Evolutionary conservation across 1,140 invertebrate species (phyloP).

Genomic region (Patella vulgata): DNA sequence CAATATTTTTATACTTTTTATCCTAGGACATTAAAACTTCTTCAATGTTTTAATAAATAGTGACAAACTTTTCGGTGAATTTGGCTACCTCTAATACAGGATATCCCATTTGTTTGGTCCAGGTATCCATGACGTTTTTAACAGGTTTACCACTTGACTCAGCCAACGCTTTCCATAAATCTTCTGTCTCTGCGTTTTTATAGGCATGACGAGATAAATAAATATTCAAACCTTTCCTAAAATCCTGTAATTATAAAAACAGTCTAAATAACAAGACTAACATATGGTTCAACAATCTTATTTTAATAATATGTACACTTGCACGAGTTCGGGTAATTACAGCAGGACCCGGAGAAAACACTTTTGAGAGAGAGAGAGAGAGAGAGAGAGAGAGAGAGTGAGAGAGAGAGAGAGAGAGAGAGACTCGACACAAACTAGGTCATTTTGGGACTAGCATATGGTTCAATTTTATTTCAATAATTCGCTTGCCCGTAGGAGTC

Average conservation of each 20-base stretch:
- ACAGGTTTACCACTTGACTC: slow-evolving; percentile 92
- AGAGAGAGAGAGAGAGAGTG: slow-evolving; percentile 6
- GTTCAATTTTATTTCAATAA: too few relatives aligned
- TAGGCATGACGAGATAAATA: slow-evolving; percentile 91
- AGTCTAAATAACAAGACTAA: neutral
- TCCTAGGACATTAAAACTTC: too few relatives aligned
- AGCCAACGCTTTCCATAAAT: slow-evolving; percentile 91
- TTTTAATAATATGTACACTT: neutral
- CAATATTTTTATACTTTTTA: too few relatives aligned
- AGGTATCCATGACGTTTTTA: slow-evolving; percentile 89
- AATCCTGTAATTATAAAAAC: slow-evolving; percentile 71
- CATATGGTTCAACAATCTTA: neutral
- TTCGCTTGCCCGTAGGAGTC: too few relatives aligned
- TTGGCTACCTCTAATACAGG: slow-evolving; percentile 63
- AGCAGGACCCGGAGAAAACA: neutral
- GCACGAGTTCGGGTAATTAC: neutral
- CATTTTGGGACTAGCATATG: too few relatives aligned
- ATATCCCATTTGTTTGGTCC: slow-evolving; percentile 92
- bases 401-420: too few relatives aligned
- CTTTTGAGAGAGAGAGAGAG: too few relatives aligned
- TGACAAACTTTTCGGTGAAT: too few relatives aligned
- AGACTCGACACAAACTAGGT: too few relatives aligned
- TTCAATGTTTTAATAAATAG: too few relatives aligned
- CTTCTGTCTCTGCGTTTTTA: slow-evolving; percentile 90
- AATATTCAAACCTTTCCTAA: slow-evolving; percentile 92